Base-by-base conservation (phyloP, 2,113 vertebrate genomes). In the Tautogolabrus adspersus region DNA sequence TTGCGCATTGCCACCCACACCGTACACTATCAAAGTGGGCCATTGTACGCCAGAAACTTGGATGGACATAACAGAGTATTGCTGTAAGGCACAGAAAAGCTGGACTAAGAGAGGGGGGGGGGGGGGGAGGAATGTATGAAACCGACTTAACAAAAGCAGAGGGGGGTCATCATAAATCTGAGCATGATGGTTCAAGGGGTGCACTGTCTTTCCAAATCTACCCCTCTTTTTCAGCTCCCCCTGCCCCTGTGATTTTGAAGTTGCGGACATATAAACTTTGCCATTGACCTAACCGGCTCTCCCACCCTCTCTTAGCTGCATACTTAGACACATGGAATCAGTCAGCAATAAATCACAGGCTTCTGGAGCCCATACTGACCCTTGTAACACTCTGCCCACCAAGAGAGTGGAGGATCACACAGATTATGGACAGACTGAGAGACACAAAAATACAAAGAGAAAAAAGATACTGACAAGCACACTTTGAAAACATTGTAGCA, bases 31-130 rank as follows among this genome's bases (percentile, higher is more conserved):
- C 73, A 93, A 91, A 92, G 84, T 82, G 26, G 30, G 3, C 58
- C 86, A 90, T 93, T 94, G 92, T 94, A 72, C 21, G 19, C 51
- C 21, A 62, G 59, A 75, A 86, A 85, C 64, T 81, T 76, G 82
- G 66, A 71, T 59, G 54, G 68, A 56, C 70, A 80, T 67, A 60
- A 69, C 51, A 82, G 77, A 66, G 37, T 64, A 26, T 54, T 56
- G 73, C 79, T 84, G 64, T 64, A 38, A 69, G 77, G 60, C 70
- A 82, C 61, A 83, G 71, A 86, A 71, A 83, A 71, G 73, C 51
- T 40, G 77, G 84, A 76, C 63, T 61, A 73, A 13, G 47, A 56
- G 55, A 13, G 30, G 51, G 47, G 76, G 51, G 30, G 51, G 47
- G 76, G 51, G 72, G 76, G 66, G 57, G 55, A 77, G 65, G 79